A percentile compares a stretch with the other conserved stretches of the same genome.
Evolutionary conservation across 2,113 vertebrate genomes (phyloP).

Genomic region (Melanocharis versteri): DNA sequence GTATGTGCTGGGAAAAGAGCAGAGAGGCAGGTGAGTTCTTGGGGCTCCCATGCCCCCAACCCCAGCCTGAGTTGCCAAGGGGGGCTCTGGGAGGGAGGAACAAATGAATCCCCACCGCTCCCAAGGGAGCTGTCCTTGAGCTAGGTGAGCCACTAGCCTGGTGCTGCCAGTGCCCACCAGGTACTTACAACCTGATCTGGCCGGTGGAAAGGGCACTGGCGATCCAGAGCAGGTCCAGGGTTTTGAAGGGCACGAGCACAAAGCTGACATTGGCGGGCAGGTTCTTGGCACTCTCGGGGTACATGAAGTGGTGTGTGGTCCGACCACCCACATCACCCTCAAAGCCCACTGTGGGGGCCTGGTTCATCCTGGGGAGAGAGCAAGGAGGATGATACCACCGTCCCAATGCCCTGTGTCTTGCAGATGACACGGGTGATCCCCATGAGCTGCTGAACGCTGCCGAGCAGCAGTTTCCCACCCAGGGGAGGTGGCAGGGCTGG

Average conservation of each 20-base stretch:
- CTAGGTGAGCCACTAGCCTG: not conserved
- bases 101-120: rapidly evolving
- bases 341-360: slow-evolving; percentile 94
- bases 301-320: slow-evolving; percentile 99
- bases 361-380: slow-evolving; percentile 85
- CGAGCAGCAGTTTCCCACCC: not conserved
- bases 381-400: not conserved
- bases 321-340: slow-evolving; percentile 89
- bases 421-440: not conserved
- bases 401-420: not conserved
- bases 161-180: not conserved
- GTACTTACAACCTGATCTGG: slow-evolving; percentile 93
- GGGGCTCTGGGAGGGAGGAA: not conserved
- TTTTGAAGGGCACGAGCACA: slow-evolving; percentile 96
- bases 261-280: slow-evolving; percentile 94
- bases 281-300: slow-evolving; percentile 98
- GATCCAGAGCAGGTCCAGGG: slow-evolving; percentile 96
- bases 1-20: slow-evolving; percentile 81
- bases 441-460: rapidly evolving
- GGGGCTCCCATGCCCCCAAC: not conserved
- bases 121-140: rapidly evolving
- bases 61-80: not conserved
- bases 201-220: slow-evolving; percentile 94
- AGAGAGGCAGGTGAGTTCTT: not conserved
- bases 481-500: not conserved